phyloP scores from a whole-genome alignment of 2,113 vertebrate genomes.

The Cololabis saira region DNA sequence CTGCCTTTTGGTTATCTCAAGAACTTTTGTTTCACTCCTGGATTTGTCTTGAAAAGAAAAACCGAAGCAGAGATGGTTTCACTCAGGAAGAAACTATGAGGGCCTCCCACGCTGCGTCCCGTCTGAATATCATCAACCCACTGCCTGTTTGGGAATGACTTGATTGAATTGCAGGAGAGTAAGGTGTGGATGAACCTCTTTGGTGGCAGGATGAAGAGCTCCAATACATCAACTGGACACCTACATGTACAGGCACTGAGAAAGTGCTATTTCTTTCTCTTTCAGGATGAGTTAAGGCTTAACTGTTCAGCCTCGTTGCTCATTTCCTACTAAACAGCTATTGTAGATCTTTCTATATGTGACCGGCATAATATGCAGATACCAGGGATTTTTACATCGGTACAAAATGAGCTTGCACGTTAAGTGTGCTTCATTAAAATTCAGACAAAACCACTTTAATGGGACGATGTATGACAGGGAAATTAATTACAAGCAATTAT shows the following conservation, averaged over 20 bases:
- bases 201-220: no score
- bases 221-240: constrained; percentile 16
- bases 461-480: constrained; percentile 44
- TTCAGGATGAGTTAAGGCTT: constrained; percentile 6
- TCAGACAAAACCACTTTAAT: constrained; percentile 19
- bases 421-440: constrained; percentile 36
- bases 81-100: constrained; percentile 7
- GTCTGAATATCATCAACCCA: constrained; percentile 15
- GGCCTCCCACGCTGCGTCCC: constrained; percentile 38
- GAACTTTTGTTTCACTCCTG: neutral
- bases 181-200: neutral
- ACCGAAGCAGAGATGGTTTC: constrained; percentile 4
- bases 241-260: no score
- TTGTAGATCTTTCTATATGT: constrained; percentile 20
- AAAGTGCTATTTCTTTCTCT: constrained; percentile 14
- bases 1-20: no score
- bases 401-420: constrained; percentile 20
- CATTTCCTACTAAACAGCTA: constrained; percentile 21
- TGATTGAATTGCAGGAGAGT: constrained; percentile 9
- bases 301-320: constrained; percentile 5
- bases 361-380: neutral
- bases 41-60: neutral
- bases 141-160: constrained; percentile 28
- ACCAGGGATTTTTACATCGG: constrained; percentile 7
- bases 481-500: constrained; percentile 63